Percentiles rank a stretch among this genome's conserved stretches.
Evolutionary conservation across 2,888 invertebrate species (phyloP).

Genomic region (Drosophila tripunctata): DNA sequence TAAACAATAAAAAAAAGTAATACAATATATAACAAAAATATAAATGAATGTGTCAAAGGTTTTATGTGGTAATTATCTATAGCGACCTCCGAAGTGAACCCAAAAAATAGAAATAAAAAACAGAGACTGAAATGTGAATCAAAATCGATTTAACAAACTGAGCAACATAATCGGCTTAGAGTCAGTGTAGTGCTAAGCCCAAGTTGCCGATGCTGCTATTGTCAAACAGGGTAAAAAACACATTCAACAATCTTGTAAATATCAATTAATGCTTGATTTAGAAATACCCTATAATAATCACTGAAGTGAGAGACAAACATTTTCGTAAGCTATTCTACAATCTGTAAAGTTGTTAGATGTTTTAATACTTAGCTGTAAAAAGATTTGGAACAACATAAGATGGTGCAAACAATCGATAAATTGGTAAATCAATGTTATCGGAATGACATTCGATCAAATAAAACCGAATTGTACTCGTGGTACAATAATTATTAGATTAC

Average conservation of each 20-base stretch:
- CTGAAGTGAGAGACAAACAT: too few relatives aligned
- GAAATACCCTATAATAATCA: not conserved
- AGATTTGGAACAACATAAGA: too few relatives aligned
- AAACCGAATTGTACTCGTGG: too few relatives aligned
- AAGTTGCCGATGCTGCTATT: conserved; percentile 22
- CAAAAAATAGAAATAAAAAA: not conserved
- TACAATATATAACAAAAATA: not conserved
- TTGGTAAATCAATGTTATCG: too few relatives aligned
- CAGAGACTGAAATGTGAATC: conserved; percentile 5
- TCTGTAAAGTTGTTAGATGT: too few relatives aligned
- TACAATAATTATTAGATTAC: too few relatives aligned
- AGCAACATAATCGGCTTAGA: conserved; percentile 58
- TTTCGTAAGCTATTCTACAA: too few relatives aligned
- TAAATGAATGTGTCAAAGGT: conserved; percentile 49
- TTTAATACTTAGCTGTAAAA: too few relatives aligned
- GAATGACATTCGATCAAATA: too few relatives aligned
- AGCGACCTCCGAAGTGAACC: conserved; percentile 10
- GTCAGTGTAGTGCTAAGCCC: conserved; percentile 35
- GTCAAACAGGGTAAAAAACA: conserved; percentile 12
- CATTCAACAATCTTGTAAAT: not conserved
- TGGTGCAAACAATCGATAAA: too few relatives aligned
- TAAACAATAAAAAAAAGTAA: not conserved
- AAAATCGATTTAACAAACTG: conserved; percentile 33
- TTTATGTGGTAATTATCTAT: conserved; percentile 56
- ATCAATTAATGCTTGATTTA: not conserved